phyloP scores from a whole-genome alignment of 2,888 invertebrate species.

The Scaptomyza cyrtandrae region DNA sequence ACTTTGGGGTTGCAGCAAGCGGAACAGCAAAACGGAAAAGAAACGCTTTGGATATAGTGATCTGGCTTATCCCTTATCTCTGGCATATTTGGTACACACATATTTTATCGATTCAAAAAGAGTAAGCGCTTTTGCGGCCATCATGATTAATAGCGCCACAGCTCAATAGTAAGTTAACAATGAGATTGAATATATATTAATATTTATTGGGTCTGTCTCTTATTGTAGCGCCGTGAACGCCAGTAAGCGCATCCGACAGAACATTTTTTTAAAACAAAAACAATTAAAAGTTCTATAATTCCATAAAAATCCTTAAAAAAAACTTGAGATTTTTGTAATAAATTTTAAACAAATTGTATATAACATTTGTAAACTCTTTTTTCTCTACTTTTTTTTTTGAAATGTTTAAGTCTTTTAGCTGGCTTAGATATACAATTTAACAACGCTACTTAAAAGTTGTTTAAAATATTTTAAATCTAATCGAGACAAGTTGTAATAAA shows the following conservation, averaged over 20 bases:
- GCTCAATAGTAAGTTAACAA: slow-evolving; percentile 51
- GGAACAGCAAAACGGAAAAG: background rate
- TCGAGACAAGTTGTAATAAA: background rate
- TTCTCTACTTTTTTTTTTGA: too few species aligned
- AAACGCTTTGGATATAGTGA: slow-evolving; percentile 40
- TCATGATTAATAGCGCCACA: slow-evolving; percentile 46
- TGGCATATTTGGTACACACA: slow-evolving; percentile 56
- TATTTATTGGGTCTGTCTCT: background rate
- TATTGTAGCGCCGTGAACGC: slow-evolving; percentile 40
- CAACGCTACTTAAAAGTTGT: background rate
- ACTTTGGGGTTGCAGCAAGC: slow-evolving; percentile 41
- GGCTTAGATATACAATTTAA: background rate
- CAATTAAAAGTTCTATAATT: background rate
- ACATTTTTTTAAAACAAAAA: background rate
- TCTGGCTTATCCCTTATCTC: slow-evolving; percentile 29
- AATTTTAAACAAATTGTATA: background rate
- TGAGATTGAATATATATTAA: too few species aligned
- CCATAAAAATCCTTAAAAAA: too few species aligned
- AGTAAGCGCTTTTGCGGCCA: slow-evolving; percentile 42
- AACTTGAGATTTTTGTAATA: background rate
- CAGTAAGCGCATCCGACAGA: slow-evolving; percentile 28
- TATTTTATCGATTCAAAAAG: slow-evolving; percentile 36
- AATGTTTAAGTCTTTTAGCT: background rate
- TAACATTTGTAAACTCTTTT: too few species aligned
- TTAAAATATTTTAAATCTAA: background rate